These are phyloP conservation scores for Ceratotherium simum DNA, from an alignment of 2,113 vertebrate genomes.

Conservation along the genomic window DNA sequence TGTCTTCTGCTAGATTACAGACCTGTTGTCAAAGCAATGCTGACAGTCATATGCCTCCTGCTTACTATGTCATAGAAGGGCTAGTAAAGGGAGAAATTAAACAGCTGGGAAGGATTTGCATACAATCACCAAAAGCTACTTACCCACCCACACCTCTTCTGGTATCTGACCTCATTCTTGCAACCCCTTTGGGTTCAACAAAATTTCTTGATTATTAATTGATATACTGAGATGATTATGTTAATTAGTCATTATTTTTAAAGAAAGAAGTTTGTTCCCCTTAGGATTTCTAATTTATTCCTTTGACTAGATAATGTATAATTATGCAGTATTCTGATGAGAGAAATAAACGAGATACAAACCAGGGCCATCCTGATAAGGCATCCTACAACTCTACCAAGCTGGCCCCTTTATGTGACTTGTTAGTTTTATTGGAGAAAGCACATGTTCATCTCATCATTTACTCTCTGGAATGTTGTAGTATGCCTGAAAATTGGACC, in stretches of 20 bases:
- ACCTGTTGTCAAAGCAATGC: neutral
- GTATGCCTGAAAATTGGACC: neutral
- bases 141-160: neutral
- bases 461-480: neutral
- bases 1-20: neutral
- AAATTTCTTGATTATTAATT: constrained; percentile 59
- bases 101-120: neutral
- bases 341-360: neutral
- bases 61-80: neutral
- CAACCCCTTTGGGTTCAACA: neutral
- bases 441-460: neutral
- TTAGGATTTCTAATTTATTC: constrained; percentile 40
- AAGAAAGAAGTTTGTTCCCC: constrained; percentile 22
- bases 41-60: neutral
- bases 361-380: neutral
- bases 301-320: constrained; percentile 41
- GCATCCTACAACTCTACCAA: neutral
- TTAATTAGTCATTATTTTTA: constrained; percentile 55
- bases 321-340: neutral
- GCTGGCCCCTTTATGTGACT: neutral
- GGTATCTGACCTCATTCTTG: neutral
- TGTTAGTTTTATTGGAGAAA: neutral
- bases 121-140: neutral
- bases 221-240: constrained; percentile 46
- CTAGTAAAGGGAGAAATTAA: neutral